Base-by-base conservation (phyloP, 2,888 invertebrate genomes). In the Lissonota sp. region DNA sequence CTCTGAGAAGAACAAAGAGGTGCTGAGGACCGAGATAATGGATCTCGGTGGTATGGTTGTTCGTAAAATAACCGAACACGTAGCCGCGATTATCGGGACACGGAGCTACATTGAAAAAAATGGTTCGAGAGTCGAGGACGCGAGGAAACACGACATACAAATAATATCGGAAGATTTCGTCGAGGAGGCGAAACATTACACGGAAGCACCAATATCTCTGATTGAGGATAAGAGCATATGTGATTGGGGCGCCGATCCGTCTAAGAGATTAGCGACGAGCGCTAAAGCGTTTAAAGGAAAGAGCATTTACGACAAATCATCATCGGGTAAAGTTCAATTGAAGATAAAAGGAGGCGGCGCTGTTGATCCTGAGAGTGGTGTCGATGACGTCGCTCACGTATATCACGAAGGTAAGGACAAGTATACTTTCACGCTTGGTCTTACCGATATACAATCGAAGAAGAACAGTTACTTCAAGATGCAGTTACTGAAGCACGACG, bases 381-480 rank as follows among this genome's bases (percentile, higher is more conserved):
- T 98, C 7, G 96, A 95, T 76, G 95, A 97, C 86, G 92, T 92
- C 3, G 96, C 97, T 0, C 98, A 98, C 92, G 97, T 99, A 37
- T 96, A 96, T 91, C 93, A 94, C 70, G 92, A 93, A 81, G 89
- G 90, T 0, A 93, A 94, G 44, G 94, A 94, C 39, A 95, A 96
- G 85, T 98, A 95, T 92, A 96, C 95, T n/a, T 96, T 94, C 40
- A 96, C 98, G 0, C 94, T 99, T 4, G 96, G 97, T 8, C 93
- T 96, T 84, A 98, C 98, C 0, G 98, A 99, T 91, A 94, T 99
- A 42, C 96, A 97, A 84, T 94, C 94, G 0, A 97, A 97, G 85
- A 97, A 96, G 90, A 99, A 99, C 93, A 98, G 98, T 1, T 99
- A 94, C 92, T 99, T 99, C 93, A 99, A 99, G 90, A 87, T 99